These are phyloP conservation scores for Rosalia funebris DNA, from an alignment of 2,888 invertebrate genomes.

Conservation along the genomic window DNA sequence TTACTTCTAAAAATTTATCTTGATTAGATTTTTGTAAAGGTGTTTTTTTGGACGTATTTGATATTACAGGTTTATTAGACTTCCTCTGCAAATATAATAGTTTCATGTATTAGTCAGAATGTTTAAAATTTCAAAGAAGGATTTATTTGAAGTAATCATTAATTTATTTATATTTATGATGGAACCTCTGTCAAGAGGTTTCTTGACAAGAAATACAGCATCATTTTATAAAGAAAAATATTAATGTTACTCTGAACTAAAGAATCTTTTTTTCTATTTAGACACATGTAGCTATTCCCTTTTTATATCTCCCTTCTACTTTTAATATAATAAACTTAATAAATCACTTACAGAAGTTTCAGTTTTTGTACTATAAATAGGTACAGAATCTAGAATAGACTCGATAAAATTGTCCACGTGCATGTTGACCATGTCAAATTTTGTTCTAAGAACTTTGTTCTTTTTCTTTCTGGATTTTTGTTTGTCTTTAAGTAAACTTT, in stretches of 20 bases:
- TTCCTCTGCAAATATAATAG: no score
- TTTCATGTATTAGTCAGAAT: no score
- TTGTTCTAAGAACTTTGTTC: conserved; percentile 47
- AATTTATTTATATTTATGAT: no score
- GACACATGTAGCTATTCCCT: no score
- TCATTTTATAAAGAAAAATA: no score
- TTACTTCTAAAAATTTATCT: conserved; percentile 48
- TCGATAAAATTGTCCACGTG: conserved; percentile 41
- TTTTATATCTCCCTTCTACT: no score
- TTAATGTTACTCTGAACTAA: no score
- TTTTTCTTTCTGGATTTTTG: conserved; percentile 49
- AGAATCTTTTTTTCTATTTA: no score
- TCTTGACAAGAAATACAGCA: no score
- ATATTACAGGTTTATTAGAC: neutral
- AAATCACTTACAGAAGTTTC: conserved; percentile 19
- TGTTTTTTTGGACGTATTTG: conserved; percentile 11
- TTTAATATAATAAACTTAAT: neutral
- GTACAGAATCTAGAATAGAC: conserved; percentile 37
- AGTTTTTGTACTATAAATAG: conserved; percentile 26
- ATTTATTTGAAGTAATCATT: no score
- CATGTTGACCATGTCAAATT: conserved; percentile 46
- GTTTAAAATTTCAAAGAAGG: no score
- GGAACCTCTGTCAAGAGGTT: no score
- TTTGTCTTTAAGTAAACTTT: conserved; percentile 26
- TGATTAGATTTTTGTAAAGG: conserved; percentile 36